These are phyloP conservation scores for Heterocephalus glaber DNA, from an alignment of 2,113 vertebrate species.

Conservation along the genomic window DNA sequence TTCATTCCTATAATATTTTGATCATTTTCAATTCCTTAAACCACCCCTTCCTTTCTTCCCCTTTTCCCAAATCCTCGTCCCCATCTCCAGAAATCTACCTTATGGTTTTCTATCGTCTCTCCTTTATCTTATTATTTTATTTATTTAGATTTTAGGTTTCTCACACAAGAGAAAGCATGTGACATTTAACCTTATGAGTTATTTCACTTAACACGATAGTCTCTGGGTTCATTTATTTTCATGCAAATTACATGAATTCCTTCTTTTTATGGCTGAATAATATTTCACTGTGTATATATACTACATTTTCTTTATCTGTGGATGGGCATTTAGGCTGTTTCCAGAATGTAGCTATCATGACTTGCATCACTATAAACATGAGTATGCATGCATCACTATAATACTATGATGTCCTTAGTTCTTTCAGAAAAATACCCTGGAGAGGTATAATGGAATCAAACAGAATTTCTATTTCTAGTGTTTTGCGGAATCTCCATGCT, in stretches of 20 bases:
- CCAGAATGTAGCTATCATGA: background rate
- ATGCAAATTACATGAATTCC: background rate
- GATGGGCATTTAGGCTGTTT: background rate
- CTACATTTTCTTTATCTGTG: background rate
- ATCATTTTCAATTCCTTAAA: background rate
- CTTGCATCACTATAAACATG: background rate
- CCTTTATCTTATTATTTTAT: background rate
- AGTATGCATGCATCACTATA: background rate
- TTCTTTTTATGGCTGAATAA: background rate
- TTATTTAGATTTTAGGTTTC: background rate
- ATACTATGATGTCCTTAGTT: background rate
- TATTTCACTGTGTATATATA: background rate
- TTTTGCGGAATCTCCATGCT: background rate
- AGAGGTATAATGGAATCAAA: background rate
- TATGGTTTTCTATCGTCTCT: background rate
- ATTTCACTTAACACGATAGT: background rate
- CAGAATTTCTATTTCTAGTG: background rate
- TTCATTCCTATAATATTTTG: background rate
- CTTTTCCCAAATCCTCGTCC: background rate
- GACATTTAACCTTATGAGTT: background rate
- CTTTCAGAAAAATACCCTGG: background rate
- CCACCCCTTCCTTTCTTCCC: background rate
- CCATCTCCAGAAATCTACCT: background rate
- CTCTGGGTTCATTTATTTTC: background rate
- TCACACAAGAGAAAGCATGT: background rate